Evolutionary conservation across 2,888 invertebrate species (phyloP).

Genomic region (Tolmerus cingulatus): DNA sequence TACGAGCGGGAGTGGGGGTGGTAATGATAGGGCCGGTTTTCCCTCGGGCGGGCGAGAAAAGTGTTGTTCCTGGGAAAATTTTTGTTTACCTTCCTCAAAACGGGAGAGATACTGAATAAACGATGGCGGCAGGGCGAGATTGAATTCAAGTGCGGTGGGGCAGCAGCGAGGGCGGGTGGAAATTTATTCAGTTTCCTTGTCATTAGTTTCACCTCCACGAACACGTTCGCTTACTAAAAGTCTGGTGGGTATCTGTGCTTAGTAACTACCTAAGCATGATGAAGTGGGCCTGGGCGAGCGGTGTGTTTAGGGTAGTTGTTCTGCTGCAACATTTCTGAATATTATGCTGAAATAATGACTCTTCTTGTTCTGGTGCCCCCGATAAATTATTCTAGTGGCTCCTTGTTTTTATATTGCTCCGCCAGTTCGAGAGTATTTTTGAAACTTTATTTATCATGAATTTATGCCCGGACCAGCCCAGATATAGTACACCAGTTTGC

Average conservation of each 20-base stretch:
- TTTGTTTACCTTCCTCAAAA: constrained; percentile 39
- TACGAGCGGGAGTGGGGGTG: neutral
- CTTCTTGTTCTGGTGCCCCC: neutral
- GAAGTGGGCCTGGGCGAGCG: neutral
- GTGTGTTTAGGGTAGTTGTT: neutral
- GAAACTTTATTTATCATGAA: neutral
- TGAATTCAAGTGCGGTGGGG: neutral
- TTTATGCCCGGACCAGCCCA: neutral
- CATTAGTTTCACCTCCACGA: constrained; percentile 41
- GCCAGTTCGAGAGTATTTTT: neutral
- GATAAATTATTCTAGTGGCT: neutral
- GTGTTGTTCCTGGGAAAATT: constrained; percentile 42
- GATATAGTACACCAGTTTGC: neutral
- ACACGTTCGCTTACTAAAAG: neutral
- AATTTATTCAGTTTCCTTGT: constrained; percentile 43
- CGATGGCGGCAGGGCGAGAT: constrained; percentile 1
- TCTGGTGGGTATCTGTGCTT: constrained; percentile 10
- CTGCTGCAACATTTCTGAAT: neutral
- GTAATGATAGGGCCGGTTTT: constrained; percentile 32
- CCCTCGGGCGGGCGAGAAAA: constrained; percentile 35
- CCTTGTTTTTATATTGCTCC: neutral
- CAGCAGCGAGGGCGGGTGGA: neutral
- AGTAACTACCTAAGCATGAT: constrained; percentile 3
- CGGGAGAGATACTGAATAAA: constrained; percentile 34
- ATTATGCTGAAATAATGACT: neutral